These are phyloP conservation scores for Philopotamus ludificatus DNA, from an alignment of 1,140 invertebrate species.

Conservation along the genomic window DNA sequence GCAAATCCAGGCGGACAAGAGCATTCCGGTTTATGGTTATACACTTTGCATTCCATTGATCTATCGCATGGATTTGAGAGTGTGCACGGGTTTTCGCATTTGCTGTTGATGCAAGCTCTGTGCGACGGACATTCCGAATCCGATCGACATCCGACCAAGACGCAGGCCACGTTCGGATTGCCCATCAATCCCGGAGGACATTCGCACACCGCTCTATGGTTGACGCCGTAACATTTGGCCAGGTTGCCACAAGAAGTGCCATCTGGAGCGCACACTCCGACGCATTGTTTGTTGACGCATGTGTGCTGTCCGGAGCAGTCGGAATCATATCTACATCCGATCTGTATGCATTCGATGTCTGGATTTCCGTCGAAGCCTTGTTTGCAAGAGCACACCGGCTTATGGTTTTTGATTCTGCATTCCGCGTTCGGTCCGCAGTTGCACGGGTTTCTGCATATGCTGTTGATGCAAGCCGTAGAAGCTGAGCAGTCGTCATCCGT, in stretches of 20 bases:
- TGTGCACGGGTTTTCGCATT: slow-evolving; percentile 75
- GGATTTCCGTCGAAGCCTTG: slow-evolving; percentile 80
- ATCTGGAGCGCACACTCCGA: slow-evolving; percentile 72
- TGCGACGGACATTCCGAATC: slow-evolving; percentile 73
- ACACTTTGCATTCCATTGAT: slow-evolving; percentile 71
- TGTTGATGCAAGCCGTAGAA: slow-evolving; percentile 75
- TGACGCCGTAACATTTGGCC: slow-evolving; percentile 72
- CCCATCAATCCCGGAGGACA: slow-evolving; percentile 78
- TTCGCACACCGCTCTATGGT: slow-evolving; percentile 78
- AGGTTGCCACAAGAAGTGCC: slow-evolving; percentile 66
- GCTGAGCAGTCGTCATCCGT: slow-evolving; percentile 73
- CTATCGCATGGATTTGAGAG: slow-evolving; percentile 64
- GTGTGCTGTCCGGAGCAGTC: slow-evolving; percentile 75
- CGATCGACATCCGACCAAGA: slow-evolving; percentile 72
- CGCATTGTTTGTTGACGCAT: slow-evolving; percentile 76
- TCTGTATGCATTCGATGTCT: slow-evolving; percentile 69
- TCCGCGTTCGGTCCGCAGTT: slow-evolving; percentile 77
- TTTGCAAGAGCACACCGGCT: slow-evolving; percentile 79
- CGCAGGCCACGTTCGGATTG: slow-evolving; percentile 74
- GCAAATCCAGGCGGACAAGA: slow-evolving; percentile 75
- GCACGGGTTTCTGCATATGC: slow-evolving; percentile 78
- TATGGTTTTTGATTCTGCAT: slow-evolving; percentile 77
- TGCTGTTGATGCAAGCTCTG: slow-evolving; percentile 76
- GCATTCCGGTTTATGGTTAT: slow-evolving; percentile 74
- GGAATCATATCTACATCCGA: slow-evolving; percentile 70